Evolutionary conservation across 2,797 vertebrate genomes (phyloP).

Genomic region (Orestias chungarensis): DNA sequence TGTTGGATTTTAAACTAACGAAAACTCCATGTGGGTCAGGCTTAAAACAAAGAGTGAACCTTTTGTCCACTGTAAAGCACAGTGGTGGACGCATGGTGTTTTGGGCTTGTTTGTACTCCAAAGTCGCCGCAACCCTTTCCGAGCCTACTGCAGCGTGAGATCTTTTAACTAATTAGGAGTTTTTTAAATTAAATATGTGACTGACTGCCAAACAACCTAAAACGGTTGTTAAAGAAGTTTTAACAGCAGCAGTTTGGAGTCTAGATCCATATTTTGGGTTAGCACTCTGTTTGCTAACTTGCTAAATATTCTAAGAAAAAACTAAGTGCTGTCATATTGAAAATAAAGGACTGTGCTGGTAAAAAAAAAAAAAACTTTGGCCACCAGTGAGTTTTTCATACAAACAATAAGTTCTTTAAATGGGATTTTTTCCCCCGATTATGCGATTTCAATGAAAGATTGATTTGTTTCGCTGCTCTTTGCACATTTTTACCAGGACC

Average conservation of each 20-base stretch:
- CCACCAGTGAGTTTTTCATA: background rate
- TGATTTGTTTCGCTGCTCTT: background rate
- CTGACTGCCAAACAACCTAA: no score
- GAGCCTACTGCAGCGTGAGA: background rate
- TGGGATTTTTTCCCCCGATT: background rate
- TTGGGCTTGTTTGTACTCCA: background rate
- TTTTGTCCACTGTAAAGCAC: background rate
- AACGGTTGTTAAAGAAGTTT: no score
- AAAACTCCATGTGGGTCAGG: background rate
- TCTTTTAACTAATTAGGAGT: background rate
- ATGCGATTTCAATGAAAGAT: background rate
- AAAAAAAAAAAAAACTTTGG: no score
- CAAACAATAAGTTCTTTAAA: background rate
- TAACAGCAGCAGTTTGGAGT: no score
- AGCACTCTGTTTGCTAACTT: no score
- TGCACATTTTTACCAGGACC: background rate
- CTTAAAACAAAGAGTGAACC: background rate
- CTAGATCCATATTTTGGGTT: no score
- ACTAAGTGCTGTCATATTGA: no score
- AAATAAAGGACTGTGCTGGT: no score
- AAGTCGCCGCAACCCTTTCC: background rate
- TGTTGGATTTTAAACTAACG: background rate
- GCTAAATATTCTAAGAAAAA: no score
- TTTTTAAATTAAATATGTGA: background rate
- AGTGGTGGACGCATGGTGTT: background rate